phyloP scores from a whole-genome alignment of 2,797 vertebrate species.

The Arrhamphus sclerolepis region DNA sequence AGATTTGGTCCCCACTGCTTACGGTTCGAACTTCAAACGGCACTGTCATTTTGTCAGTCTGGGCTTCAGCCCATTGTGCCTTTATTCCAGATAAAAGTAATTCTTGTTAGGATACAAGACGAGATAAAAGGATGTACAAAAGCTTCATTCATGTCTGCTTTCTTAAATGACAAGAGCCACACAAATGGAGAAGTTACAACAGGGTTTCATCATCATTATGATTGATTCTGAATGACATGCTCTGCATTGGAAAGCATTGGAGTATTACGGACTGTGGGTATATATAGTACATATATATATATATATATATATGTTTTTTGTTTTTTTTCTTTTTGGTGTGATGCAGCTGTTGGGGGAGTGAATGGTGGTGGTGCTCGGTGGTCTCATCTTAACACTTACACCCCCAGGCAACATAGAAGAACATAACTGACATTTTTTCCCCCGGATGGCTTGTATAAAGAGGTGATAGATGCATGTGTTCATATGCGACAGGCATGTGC shows the following conservation, averaged over 20 bases:
- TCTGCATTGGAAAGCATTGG: slow-evolving; percentile 39
- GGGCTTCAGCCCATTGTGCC: slow-evolving; percentile 18
- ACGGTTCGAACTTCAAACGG: slow-evolving; percentile 7
- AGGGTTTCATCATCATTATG: slow-evolving; percentile 66
- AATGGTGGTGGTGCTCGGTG: no score
- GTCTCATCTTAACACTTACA: slow-evolving; percentile 29
- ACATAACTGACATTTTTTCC: slow-evolving; percentile 52
- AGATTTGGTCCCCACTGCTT: slow-evolving; percentile 12
- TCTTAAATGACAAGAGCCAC: slow-evolving; percentile 46
- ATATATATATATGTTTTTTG: no score
- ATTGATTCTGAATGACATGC: slow-evolving; percentile 45
- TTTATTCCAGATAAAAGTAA: slow-evolving; percentile 39
- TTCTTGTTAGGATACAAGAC: slow-evolving; percentile 16
- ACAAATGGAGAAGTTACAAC: slow-evolving; percentile 45
- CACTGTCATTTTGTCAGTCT: slow-evolving; percentile 15
- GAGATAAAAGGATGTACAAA: slow-evolving; percentile 55
- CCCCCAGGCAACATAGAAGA: slow-evolving; percentile 38
- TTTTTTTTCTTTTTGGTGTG: no score
- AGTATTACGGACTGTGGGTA: slow-evolving; percentile 9
- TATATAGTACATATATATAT: no score
- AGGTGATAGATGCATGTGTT: slow-evolving; percentile 16
- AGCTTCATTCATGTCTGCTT: slow-evolving; percentile 41
- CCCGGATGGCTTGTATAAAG: slow-evolving; percentile 17
- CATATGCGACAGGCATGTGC: slow-evolving; percentile 25
- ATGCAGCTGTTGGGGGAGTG: no score